A percentile compares a stretch with the other conserved stretches of the same genome.
These are phyloP conservation scores for Tanytarsus gracilentus DNA, from an alignment of 2,888 invertebrate species.

Conservation along the genomic window DNA sequence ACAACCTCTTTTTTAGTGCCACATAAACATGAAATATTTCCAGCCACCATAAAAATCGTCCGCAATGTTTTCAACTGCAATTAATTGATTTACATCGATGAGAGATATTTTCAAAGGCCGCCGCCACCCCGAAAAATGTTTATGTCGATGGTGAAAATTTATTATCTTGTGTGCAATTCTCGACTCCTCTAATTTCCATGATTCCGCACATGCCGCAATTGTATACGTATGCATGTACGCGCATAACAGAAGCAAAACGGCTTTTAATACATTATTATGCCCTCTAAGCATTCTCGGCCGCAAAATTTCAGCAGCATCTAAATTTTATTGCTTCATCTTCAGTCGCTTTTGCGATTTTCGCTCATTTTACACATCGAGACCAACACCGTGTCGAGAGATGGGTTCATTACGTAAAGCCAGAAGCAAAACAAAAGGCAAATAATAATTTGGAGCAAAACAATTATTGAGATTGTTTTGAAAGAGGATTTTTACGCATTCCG, in stretches of 20 bases:
- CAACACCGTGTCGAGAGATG: too few species aligned
- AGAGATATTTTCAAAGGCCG: background rate
- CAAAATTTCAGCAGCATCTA: background rate
- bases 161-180: background rate
- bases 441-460: background rate
- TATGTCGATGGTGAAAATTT: background rate
- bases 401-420: conserved; percentile 3
- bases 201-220: background rate
- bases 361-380: too few species aligned
- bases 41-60: too few species aligned
- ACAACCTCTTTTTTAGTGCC: background rate
- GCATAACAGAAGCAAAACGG: background rate
- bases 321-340: background rate
- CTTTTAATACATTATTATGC: background rate
- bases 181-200: too few species aligned
- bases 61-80: conserved; percentile 10
- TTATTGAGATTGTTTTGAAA: background rate
- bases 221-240: background rate
- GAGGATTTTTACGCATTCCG: background rate
- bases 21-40: too few species aligned
- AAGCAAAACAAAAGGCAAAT: background rate
- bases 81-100: conserved; percentile 16
- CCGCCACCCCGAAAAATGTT: background rate
- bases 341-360: background rate
- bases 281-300: background rate